phyloP scores from a whole-genome alignment of 2,888 invertebrate species.

The Galerucella pusilla region DNA sequence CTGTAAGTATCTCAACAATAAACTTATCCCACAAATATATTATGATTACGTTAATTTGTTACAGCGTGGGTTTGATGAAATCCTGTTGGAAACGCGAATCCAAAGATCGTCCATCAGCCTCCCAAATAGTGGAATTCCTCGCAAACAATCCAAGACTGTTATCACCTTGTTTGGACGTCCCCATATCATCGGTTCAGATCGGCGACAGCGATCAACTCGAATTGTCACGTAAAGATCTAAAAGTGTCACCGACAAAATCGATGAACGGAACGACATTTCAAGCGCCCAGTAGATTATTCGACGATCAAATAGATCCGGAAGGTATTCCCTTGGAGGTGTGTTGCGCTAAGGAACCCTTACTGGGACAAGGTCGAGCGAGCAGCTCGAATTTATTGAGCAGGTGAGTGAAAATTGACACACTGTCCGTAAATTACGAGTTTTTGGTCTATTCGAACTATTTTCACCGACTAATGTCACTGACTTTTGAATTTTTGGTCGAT shows the following conservation, averaged over 20 bases:
- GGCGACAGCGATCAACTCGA: constrained; percentile 74
- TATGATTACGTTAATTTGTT: constrained; percentile 47
- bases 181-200: constrained; percentile 76
- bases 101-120: constrained; percentile 78
- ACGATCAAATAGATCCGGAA: constrained; percentile 32
- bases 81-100: constrained; percentile 83
- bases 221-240: constrained; percentile 61
- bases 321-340: constrained; percentile 58
- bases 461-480: too few species aligned
- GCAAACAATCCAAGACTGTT: constrained; percentile 82
- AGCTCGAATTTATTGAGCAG: constrained; percentile 53
- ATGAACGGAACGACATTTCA: constrained; percentile 35
- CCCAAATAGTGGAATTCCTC: constrained; percentile 84
- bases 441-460: too few species aligned
- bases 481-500: too few species aligned
- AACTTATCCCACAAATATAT: background rate
- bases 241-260: constrained; percentile 51
- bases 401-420: background rate
- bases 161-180: constrained; percentile 82
- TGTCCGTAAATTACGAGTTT: too few species aligned
- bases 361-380: constrained; percentile 55
- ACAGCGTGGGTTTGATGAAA: constrained; percentile 78
- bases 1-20: constrained; percentile 72
- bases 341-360: constrained; percentile 60
- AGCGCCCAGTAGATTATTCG: constrained; percentile 21